Evolutionary conservation across 2,113 vertebrate species (phyloP), one percentile per base, ranked within the genome.

Genomic region (Condylura cristata): DNA sequence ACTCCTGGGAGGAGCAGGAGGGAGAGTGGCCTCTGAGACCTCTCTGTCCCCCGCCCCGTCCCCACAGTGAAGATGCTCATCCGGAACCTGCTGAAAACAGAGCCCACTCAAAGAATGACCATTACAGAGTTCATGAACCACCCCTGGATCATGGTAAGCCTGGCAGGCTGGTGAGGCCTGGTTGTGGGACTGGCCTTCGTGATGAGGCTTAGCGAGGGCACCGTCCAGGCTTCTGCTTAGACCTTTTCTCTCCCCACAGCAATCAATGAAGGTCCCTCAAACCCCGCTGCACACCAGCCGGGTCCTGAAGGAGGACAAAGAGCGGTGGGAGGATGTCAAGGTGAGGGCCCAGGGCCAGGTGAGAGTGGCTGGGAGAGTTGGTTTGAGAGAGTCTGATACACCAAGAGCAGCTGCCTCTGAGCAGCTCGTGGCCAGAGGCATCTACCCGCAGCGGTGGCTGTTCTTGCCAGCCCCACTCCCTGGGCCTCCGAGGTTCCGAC

Each of bases 111-210:
- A 97, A 99, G 99, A 88, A 99, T 99, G 99, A 99, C 99, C 14
- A 99, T 99, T 97, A 99, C 99, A 0, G 99, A 99, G 97, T 99
- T 99, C 89, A 99, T 99, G 99, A 99, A 99, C 98, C 99, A 99
- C 92, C 99, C 99, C 37, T 99, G 99, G 99, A 99, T 99, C 98
- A 99, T 99, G 98, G 99, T 99, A 95, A 98, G 98, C 0, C 0
- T 0, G 28, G 68, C 0, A 22, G 26, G 37, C 4, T 0, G 5
- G 0, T 28, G 37, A 51, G 16, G 28, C 56, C 44, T 5, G 51
- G 30, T 37, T 37, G 1, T 6, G 18, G 30, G 71, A n/a, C 11
- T 0, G 0, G 20, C 28, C 66, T 32, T 68, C 0, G 1, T 22
- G 22, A 8, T 0, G 4, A 24, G 30, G 11, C 53, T 70, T 16